A percentile compares a stretch with the other conserved stretches of the same genome.
Conservation (phyloP, 2,888 invertebrate species). For the Phragmatobia fuliginosa region DNA sequence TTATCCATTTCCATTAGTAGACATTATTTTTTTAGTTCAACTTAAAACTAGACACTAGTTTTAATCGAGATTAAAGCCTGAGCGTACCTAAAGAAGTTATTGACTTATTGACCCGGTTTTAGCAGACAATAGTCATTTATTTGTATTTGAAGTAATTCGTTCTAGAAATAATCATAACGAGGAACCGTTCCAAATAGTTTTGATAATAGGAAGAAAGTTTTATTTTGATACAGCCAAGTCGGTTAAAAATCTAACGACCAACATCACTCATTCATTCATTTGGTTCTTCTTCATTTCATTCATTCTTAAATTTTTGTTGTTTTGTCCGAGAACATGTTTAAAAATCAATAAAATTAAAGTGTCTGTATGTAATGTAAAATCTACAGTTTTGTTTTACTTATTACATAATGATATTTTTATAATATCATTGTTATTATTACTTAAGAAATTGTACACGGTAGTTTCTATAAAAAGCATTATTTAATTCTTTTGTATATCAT, state of each 20-base stretch:
- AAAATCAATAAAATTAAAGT: too few species aligned
- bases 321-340: too few species aligned
- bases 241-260: neutral
- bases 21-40: neutral
- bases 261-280: neutral
- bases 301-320: neutral
- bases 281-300: neutral
- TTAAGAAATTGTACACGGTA: too few species aligned
- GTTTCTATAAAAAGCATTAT: too few species aligned
- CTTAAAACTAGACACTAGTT: too few species aligned
- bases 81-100: slow-evolving; percentile 2
- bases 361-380: too few species aligned
- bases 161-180: slow-evolving; percentile 3
- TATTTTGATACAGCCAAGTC: neutral
- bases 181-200: slow-evolving; percentile 1
- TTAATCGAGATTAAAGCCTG: neutral
- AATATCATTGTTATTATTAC: too few species aligned
- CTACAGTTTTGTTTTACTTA: too few species aligned
- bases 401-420: too few species aligned
- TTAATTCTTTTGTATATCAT: too few species aligned
- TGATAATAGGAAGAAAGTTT: neutral
- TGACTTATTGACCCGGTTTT: slow-evolving; percentile 41
- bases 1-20: neutral
- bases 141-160: slow-evolving; percentile 2
- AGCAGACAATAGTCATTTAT: slow-evolving; percentile 30